Evolutionary conservation across 2,888 invertebrate species (phyloP).

Genomic region (Nudaria mundana): DNA sequence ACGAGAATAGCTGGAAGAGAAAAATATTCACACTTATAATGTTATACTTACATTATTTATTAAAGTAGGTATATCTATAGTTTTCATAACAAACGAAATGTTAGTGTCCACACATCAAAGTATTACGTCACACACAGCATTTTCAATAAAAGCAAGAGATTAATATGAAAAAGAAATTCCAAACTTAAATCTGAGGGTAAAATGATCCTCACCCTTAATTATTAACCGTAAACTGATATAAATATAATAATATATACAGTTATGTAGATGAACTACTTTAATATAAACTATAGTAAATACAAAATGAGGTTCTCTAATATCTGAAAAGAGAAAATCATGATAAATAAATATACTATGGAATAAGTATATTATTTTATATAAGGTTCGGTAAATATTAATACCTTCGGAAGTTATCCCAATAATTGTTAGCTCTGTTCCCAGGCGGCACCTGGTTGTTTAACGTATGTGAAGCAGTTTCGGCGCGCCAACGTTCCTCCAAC

Average conservation of each 20-base stretch:
- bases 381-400: constrained; percentile 49
- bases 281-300: constrained; percentile 28
- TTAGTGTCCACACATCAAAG: constrained; percentile 29
- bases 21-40: constrained; percentile 1
- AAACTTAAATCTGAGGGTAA: constrained; percentile 34
- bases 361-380: constrained; percentile 13
- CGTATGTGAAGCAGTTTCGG: constrained; percentile 77
- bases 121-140: constrained; percentile 20
- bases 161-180: constrained; percentile 12
- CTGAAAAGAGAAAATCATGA: constrained; percentile 63
- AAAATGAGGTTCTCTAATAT: constrained; percentile 51
- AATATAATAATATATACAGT: constrained; percentile 34
- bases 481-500: constrained; percentile 78
- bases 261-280: constrained; percentile 30
- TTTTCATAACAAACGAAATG: constrained; percentile 15
- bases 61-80: too few species aligned
- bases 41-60: constrained; percentile 9
- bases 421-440: constrained; percentile 94
- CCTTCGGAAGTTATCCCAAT: constrained; percentile 97
- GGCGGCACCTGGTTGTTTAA: constrained; percentile 95
- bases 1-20: constrained; percentile 88
- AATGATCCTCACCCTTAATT: constrained; percentile 51
- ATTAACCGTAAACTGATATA: constrained; percentile 23
- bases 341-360: constrained; percentile 25
- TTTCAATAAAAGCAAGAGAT: constrained; percentile 19